Percentiles rank a stretch among this genome's conserved stretches.
These are phyloP conservation scores for Stomorhina lunata DNA, from an alignment of 2,888 invertebrate genomes.

Conservation along the genomic window DNA sequence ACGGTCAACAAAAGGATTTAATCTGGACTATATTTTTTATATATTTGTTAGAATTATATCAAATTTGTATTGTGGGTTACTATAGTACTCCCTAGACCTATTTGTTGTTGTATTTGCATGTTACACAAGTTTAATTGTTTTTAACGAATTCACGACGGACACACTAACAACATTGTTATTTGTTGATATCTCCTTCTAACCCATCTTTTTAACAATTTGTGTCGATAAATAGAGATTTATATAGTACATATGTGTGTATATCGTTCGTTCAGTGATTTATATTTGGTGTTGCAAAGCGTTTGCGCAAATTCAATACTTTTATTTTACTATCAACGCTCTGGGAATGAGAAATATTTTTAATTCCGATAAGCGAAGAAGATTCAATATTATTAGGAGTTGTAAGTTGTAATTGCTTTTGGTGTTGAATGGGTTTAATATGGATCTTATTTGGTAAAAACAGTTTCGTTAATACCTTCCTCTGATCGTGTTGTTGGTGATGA, in stretches of 20 bases:
- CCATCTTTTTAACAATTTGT: background rate
- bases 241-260: background rate
- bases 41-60: background rate
- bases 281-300: conserved; percentile 19
- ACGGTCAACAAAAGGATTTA: too few species aligned
- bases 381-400: background rate
- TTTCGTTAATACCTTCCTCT: conserved; percentile 49
- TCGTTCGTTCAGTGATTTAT: conserved; percentile 29
- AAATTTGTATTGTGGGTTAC: background rate
- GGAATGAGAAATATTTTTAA: conserved; percentile 16
- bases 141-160: background rate
- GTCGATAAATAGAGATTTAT: background rate
- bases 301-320: conserved; percentile 39
- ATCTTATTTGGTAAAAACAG: conserved; percentile 50
- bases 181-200: background rate
- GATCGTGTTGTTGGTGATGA: conserved; percentile 47
- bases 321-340: conserved; percentile 23
- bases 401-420: conserved; percentile 26
- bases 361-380: background rate
- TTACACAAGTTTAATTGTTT: background rate
- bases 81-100: background rate
- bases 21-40: too few species aligned
- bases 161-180: background rate
- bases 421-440: conserved; percentile 29
- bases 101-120: background rate